A percentile compares a stretch with the other conserved stretches of the same genome.
phyloP scores from a whole-genome alignment of 2,797 vertebrate species.

The Anabacerthia variegaticeps region DNA sequence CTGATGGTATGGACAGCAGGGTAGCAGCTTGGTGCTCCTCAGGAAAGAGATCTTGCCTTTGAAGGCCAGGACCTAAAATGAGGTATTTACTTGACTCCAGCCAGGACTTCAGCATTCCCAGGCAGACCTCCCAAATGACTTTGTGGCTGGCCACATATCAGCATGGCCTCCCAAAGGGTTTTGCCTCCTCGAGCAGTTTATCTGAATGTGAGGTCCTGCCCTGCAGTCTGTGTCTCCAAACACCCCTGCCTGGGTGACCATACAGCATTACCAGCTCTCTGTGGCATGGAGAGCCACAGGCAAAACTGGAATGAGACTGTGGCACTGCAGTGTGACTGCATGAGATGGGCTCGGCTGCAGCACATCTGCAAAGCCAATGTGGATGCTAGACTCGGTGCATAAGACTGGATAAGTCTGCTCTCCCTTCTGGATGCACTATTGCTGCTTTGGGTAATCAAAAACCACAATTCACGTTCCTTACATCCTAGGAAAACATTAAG shows the following conservation, averaged over 20 bases:
- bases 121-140: not conserved
- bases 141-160: not conserved
- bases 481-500: not conserved
- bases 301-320: fast-evolving
- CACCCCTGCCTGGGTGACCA: not conserved
- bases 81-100: not conserved
- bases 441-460: not conserved
- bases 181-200: not conserved
- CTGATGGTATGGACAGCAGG: not conserved
- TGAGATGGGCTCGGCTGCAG: not conserved
- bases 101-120: not conserved
- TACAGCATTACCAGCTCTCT: not conserved
- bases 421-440: not conserved
- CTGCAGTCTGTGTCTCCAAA: not conserved
- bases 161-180: not conserved
- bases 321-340: not conserved
- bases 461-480: not conserved
- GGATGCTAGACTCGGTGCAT: fast-evolving
- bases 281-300: not conserved
- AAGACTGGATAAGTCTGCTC: not conserved
- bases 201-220: not conserved
- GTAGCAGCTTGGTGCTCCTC: not conserved
- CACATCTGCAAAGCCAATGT: not conserved
- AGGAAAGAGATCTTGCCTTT: not conserved
- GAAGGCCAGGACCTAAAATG: not conserved